Base-by-base conservation (phyloP, 2,888 invertebrate species). In the Luperina nickerlii region DNA sequence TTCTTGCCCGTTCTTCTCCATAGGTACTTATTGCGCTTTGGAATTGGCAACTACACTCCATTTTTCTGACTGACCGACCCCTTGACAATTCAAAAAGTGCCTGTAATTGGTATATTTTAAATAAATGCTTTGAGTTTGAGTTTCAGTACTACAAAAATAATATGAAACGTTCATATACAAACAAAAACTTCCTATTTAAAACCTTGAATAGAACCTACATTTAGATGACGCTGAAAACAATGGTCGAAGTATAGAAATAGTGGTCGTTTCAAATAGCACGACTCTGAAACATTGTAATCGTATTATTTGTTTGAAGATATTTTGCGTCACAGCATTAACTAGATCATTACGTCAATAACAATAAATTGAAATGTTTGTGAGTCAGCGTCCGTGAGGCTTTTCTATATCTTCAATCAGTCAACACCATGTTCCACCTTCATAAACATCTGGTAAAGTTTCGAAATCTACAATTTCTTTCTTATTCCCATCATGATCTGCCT, bases 291-390 rank as follows among this genome's bases (percentile, higher is more conserved):
- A 75, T 75, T 78, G 74, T 75, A 66, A 74, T 86, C 72, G 62
- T 71, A 51, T 57, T 68, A 68, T 82, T 84, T 74, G 74, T 78
- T 9, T 70, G 45, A 45, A 75, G 48, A 73, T 65, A 66, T 74
- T 67, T 78, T 74, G 70, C 79, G 76, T 74, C 85, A 79, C 51
- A 76, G 62, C 42, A 18, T 76, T 54, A 84, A 80, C 73, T 81
- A 76, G 42, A 84, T 79, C 78, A 70, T 80, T 77, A 69, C 74
- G 75, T 77, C 85, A 80, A 79, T 83, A 74, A 74, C 75, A 79
- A 83, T 84, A 74, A 83, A 88, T 89, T 84, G 72, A 87, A 81
- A 73, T 85, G 81, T 88, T 83, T 84, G 79, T 66, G 66, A 81
- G 62, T 80, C 42, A 82, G 63, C 76, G n/a, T 67, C 62, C 62